Evolutionary conservation across 2,797 vertebrate species (phyloP), one percentile per base, ranked within the genome.

Genomic region (Tarsius wallacei): DNA sequence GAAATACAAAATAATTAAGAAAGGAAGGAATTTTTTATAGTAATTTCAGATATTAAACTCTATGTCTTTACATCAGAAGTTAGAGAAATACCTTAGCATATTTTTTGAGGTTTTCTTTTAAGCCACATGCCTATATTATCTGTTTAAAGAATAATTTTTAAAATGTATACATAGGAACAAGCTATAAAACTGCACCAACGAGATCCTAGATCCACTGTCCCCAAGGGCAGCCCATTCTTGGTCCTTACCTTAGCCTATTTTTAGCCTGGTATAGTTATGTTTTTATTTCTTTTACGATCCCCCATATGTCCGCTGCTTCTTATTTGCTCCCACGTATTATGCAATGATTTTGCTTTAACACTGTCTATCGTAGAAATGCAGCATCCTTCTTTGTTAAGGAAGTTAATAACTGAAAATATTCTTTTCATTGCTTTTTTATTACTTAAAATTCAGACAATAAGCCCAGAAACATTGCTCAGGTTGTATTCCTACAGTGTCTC

Each of bases 31-130:
- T 61, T 28, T 36, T 87, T 51, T 47, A 33, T 4, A 1, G 26
- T 59, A 85, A 10, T 36, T 61, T 87, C 28, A 90, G 55, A 74
- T 55, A 68, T 53, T 95, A 86, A 91, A 91, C 83, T 83, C 21
- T 7, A 33, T 61, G 33, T 89, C 15, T 9, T 97, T 24, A 68
- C 7, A 64, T 26, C 55, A 89, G 9, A 89, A 86, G 13, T 33
- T 73, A 49, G 12, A 89, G 66, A 88, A 33, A 33, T 33, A 74
- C 2, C 21, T 31, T 53, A 90, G 26, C 6, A 7, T 84, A 42
- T 16, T 68, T 28, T 63, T n/a, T 4, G 42, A 42, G 42, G 42
- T 42, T 42, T 42, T 42, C 42, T 42, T 42, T 42, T 42, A 42
- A 42, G 42, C 42, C 42, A 42, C 42, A 42, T 42, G 42, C 3